A percentile compares a stretch with the other conserved stretches of the same genome.
Evolutionary conservation across 2,797 vertebrate species (phyloP).

Genomic region (Sebastes matsubarae): DNA sequence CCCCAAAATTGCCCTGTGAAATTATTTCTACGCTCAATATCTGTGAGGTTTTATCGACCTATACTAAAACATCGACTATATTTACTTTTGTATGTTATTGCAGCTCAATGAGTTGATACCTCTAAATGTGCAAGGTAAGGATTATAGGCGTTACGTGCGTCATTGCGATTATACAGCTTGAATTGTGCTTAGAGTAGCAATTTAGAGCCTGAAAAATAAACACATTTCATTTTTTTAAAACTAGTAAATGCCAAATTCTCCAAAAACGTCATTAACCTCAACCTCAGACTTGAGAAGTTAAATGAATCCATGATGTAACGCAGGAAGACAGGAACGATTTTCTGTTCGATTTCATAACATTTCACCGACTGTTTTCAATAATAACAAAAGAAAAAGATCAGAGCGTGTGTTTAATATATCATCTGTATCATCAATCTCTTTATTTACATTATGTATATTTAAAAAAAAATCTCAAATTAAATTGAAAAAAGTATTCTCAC

Average conservation of each 20-base stretch:
- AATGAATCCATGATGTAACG: neutral
- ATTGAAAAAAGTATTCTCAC: neutral
- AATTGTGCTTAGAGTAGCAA: constrained; percentile 6
- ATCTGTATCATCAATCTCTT: neutral
- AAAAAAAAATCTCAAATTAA: neutral
- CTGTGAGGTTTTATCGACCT: neutral
- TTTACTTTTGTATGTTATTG: constrained; percentile 50
- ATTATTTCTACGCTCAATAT: neutral
- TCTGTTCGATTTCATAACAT: neutral
- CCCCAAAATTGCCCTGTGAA: neutral
- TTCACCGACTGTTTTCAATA: neutral
- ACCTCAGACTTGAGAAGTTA: neutral
- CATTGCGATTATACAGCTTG: neutral
- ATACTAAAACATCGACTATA: constrained; percentile 5
- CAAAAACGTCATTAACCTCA: constrained; percentile 22
- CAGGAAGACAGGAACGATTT: neutral
- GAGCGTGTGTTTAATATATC: neutral
- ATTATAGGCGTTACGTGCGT: neutral
- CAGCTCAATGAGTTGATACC: constrained; percentile 65
- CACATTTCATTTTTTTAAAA: neutral
- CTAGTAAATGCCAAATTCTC: neutral
- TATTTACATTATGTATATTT: neutral
- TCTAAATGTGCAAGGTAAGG: constrained; percentile 62
- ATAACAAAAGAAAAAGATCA: neutral
- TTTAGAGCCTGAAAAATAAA: neutral